Evolutionary conservation across 2,888 invertebrate genomes (phyloP).

Genomic region (Caenorhabditis japonica): DNA sequence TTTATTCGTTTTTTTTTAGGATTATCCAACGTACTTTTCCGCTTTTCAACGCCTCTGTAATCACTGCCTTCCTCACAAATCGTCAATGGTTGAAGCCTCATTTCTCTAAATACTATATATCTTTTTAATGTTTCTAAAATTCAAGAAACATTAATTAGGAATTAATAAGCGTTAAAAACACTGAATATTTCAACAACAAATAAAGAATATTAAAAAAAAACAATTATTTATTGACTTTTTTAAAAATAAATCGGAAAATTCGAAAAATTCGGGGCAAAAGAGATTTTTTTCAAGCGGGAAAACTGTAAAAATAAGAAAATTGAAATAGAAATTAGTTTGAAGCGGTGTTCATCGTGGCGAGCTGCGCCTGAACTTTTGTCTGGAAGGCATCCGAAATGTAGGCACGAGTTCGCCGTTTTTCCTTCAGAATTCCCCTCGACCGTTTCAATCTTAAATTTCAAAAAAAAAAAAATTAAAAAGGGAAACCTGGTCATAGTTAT

Average conservation of each 20-base stretch:
- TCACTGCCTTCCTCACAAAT: slow-evolving; percentile 38
- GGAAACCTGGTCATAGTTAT: too few relatives aligned
- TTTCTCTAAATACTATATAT: neutral
- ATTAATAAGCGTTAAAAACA: too few relatives aligned
- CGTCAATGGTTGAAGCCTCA: slow-evolving; percentile 44
- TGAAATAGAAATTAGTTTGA: neutral
- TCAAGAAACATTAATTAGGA: too few relatives aligned
- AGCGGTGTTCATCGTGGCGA: slow-evolving; percentile 42
- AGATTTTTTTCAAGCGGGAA: neutral
- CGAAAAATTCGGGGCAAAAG: too few relatives aligned
- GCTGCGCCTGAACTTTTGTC: slow-evolving; percentile 58
- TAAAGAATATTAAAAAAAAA: too few relatives aligned
- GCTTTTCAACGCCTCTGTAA: slow-evolving; percentile 37
- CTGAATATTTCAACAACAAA: too few relatives aligned
- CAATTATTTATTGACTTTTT: too few relatives aligned
- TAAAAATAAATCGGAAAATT: neutral
- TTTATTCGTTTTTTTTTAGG: neutral
- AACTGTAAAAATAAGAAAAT: neutral
- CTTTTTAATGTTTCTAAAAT: too few relatives aligned
- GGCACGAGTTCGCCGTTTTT: slow-evolving; percentile 57
- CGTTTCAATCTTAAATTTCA: slow-evolving; percentile 73
- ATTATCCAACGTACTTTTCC: slow-evolving; percentile 27
- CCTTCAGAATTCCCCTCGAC: slow-evolving; percentile 57
- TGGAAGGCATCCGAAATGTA: slow-evolving; percentile 60
- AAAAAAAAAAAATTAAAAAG: slow-evolving; percentile 66